Base-by-base conservation (phyloP, 2,113 vertebrate species). In the Anser cygnoides region DNA sequence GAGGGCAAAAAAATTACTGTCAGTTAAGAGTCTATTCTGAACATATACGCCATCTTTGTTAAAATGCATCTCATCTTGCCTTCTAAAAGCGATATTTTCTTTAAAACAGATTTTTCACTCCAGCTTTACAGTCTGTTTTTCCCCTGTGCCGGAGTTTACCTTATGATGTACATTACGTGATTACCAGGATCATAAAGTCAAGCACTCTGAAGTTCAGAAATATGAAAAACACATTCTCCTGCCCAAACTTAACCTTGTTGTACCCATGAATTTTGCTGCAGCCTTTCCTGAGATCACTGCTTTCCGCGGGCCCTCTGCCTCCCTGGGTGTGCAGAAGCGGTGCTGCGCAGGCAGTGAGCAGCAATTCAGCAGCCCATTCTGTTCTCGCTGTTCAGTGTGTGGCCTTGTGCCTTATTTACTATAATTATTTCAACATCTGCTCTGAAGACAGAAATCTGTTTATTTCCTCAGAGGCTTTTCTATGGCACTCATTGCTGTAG, bases 401-500 rank as follows among this genome's bases (percentile, higher is more conserved):
- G 75, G 79, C 89, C 87, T 94, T 52, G 86, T 68, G 74, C 43
- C 58, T 88, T 57, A 66, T 93, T 88, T 88, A 59, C 93, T 90
- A 13, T 72, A 88, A 92, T 90, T 73, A 76, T 93, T 95, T 61
- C 93, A 88, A 92, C 82, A 76, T 76, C 91, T 94, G 91, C 94
- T 93, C 92, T n/a, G 86, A 75, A 85, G 91, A 67, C 57, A 76
- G 89, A 87, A 73, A 79, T 93, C 85, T 68, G 79, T 90, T 93
- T 75, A 35, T 71, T 87, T 93, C 95, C 91, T 96, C 82, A 31
- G 85, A 89, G 93, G 59, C 73, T 93, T 85, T 93, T 84, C 93
- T 90, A 29, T 76, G 89, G 79, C 90, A 26, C 41, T 91, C 78
- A 33, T 31, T 57, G 31, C 92, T 55, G 10, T 17, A 20, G 78